Evolutionary conservation across 2,113 vertebrate species (phyloP), one percentile per base, ranked within the genome.

Genomic region (Leptosomus discolor): DNA sequence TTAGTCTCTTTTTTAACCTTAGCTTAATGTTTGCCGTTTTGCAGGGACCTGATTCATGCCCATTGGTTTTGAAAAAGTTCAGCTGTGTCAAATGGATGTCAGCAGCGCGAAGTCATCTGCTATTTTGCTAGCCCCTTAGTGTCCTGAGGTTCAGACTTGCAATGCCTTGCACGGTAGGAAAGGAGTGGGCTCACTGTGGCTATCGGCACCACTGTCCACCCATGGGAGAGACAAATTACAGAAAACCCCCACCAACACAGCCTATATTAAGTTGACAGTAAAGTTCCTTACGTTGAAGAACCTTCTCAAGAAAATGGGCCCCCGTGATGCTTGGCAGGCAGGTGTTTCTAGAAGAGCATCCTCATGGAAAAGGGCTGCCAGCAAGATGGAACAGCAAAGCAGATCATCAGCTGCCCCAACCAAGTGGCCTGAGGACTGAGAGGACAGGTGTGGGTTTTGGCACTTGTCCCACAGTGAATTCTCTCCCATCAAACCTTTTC

Each of bases 81-180:
- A 51, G 24, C 32, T 82, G 14, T 75, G 29, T 65, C 9, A 11
- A 46, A 46, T 37, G 24, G 48, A 27, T 43, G 1, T 58, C 56
- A 71, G 16, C 37, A 87, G 46, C 68, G 13, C 21, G n/a, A 73
- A 53, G 48, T 65, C 27, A 14, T 27, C 11, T 83, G 39, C 46
- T 78, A 2, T 57, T 90, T 75, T 78, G 12, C 69, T 71, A 46
- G 34, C 64, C 21, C 16, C 17, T 53, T 9, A 1, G 21, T 27
- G 39, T 50, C 43, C 60, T 53, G 48, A 64, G 24, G 11, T 39
- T 20, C n/a, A 89, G 64, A 43, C 43, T 56, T 88, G 18, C 8
- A 45, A 30, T 0, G 0, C 18, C 70, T 75, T 24, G 5, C 67
- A 13, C 18, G 56, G 30, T 26, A 61, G 78, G 45, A 70, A 67